Base-by-base conservation (phyloP, 2,797 vertebrate species). In the Anniella stebbinsi region DNA sequence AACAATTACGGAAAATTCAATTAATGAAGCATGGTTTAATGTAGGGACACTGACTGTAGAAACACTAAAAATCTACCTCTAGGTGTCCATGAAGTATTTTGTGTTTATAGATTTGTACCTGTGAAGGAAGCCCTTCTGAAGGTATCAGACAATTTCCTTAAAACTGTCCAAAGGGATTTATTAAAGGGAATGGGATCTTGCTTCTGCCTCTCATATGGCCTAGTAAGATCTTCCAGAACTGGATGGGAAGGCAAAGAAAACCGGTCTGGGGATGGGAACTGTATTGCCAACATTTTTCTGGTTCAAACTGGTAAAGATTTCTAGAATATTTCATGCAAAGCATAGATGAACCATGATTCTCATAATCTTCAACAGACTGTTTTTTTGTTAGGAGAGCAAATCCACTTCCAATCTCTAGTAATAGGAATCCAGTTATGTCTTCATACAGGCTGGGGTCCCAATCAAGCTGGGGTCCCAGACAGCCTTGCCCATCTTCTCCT, bases 1-100 rank as follows among this genome's bases (percentile, higher is more conserved):
- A 9, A 36, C 30, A 33, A 84, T n/a, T 84, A 86, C 3, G 90
- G 84, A 87, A 89, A 86, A 23, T 15, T 87, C 57, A 63, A 45
- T 17, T 63, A 63, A 77, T 41, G 57, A 86, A 86, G 28, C 51
- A 15, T 23, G 70, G 91, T 92, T 72, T 25, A 48, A 13, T 12
- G 21, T 28, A 73, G 33, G 51, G 72, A 86, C 36, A 60, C 6
- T 72, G 21, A 57, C 25, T 41, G 70, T 54, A 75, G 51, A 86
- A 75, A 75, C 54, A 85, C 8, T 25, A 41, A 85, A 36, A 85
- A 73, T 36, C 48, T 15, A 86, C 54, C 23, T 57, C 23, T 12
- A 75, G 48, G n/a, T 54, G 0, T 57, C 57, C 18, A 60, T 23
- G 18, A 33, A 57, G 21, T 57, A 81, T 60, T 36, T 36, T 23